Evolutionary conservation across 2,113 vertebrate species (phyloP).

Genomic region (Trematomus loennbergii): DNA sequence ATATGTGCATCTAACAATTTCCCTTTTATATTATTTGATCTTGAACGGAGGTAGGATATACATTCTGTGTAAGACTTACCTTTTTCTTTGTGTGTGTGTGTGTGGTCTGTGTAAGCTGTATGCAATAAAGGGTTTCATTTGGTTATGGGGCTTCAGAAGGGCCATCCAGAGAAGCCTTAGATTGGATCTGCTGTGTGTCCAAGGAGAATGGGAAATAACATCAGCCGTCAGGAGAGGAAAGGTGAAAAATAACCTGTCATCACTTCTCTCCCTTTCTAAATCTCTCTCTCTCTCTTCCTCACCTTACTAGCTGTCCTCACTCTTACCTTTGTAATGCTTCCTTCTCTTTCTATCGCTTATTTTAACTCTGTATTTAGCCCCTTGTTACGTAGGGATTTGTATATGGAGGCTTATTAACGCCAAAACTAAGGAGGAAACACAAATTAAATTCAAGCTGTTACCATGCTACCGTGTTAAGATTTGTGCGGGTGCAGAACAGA

Average conservation of each 20-base stretch:
- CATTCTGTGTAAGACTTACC: background rate
- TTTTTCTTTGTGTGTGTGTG: constrained; percentile 11
- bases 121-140: constrained; percentile 85
- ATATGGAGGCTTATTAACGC: background rate
- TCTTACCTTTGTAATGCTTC: constrained; percentile 32
- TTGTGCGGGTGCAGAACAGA: background rate
- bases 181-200: constrained; percentile 83
- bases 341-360: background rate
- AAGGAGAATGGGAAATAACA: constrained; percentile 82
- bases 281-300: constrained; percentile 31
- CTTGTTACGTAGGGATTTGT: constrained; percentile 5
- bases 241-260: constrained; percentile 89
- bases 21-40: constrained; percentile 18
- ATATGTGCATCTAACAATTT: background rate
- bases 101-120: constrained; percentile 51
- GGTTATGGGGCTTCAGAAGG: constrained; percentile 80
- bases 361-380: background rate
- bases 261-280: constrained; percentile 64
- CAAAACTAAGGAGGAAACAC: background rate
- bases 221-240: constrained; percentile 78
- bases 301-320: constrained; percentile 27
- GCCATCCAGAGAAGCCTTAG: constrained; percentile 78
- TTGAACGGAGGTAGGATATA: background rate
- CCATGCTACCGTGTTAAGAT: background rate
- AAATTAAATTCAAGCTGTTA: background rate